Conservation (phyloP, 2,888 invertebrate species). For the Netelia fuscicornis region DNA sequence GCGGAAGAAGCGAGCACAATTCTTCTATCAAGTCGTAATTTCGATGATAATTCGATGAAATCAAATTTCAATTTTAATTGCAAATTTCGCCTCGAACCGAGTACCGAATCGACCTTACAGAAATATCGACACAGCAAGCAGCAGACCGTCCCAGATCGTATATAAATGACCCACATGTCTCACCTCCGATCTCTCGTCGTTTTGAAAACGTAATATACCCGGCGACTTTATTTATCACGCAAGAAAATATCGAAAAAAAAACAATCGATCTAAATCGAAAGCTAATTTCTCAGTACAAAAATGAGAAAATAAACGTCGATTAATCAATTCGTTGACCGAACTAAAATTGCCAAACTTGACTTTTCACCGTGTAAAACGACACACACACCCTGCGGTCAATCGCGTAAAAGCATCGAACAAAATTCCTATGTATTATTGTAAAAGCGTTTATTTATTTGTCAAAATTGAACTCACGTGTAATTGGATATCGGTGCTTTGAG, state of each 20-base stretch:
- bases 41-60: not conserved
- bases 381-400: no score
- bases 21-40: no score
- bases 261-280: not conserved
- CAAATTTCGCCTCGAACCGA: not conserved
- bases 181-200: not conserved
- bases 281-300: not conserved
- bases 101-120: not conserved
- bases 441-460: not conserved
- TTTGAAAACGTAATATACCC: not conserved
- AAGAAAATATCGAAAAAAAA: not conserved
- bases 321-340: no score
- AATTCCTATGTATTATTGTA: no score
- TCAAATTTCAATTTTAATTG: not conserved
- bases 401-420: no score
- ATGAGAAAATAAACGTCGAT: not conserved
- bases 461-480: slow-evolving; percentile 92
- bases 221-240: not conserved
- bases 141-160: slow-evolving; percentile 31
- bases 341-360: no score
- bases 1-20: not conserved
- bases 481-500: slow-evolving; percentile 92
- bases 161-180: slow-evolving; percentile 62
- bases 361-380: no score
- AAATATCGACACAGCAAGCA: slow-evolving; percentile 11